phyloP scores from a whole-genome alignment of 2,888 invertebrate genomes.

The Megamerina dolium region DNA sequence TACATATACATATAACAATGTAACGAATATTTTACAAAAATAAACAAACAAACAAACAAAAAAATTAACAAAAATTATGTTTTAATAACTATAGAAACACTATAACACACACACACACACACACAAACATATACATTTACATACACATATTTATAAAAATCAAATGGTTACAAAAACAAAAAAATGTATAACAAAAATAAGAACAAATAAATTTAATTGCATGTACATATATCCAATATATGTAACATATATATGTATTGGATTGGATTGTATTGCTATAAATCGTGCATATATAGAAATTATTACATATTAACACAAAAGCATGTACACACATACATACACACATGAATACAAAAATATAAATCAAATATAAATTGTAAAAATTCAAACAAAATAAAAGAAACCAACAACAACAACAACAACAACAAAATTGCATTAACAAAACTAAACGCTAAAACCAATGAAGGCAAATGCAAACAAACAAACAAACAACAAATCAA shows the following conservation, averaged over 20 bases:
- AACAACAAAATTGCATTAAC: too few relatives aligned
- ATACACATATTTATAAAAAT: too few relatives aligned
- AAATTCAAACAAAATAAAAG: background rate
- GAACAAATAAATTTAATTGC: too few relatives aligned
- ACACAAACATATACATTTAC: too few relatives aligned
- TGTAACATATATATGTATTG: too few relatives aligned
- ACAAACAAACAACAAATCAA: background rate
- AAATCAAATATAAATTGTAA: background rate
- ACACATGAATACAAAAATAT: constrained; percentile 2
- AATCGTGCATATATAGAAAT: too few relatives aligned
- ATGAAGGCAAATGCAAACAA: background rate
- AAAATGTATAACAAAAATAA: too few relatives aligned
- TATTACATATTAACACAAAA: too few relatives aligned
- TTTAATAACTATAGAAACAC: background rate
- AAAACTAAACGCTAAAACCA: background rate
- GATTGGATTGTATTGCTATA: too few relatives aligned
- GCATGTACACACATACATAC: constrained; percentile 2
- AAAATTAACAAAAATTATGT: constrained; percentile 8
- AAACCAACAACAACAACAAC: too few relatives aligned
- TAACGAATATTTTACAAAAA: constrained; percentile 1
- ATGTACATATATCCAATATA: too few relatives aligned
- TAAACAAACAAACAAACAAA: constrained; percentile 4
- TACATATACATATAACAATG: background rate
- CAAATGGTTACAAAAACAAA: too few relatives aligned
- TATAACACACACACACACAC: constrained; percentile 1